Percentiles rank a stretch among this genome's conserved stretches.
Evolutionary conservation across 2,113 vertebrate genomes (phyloP).

Genomic region (Cavia aperea): DNA sequence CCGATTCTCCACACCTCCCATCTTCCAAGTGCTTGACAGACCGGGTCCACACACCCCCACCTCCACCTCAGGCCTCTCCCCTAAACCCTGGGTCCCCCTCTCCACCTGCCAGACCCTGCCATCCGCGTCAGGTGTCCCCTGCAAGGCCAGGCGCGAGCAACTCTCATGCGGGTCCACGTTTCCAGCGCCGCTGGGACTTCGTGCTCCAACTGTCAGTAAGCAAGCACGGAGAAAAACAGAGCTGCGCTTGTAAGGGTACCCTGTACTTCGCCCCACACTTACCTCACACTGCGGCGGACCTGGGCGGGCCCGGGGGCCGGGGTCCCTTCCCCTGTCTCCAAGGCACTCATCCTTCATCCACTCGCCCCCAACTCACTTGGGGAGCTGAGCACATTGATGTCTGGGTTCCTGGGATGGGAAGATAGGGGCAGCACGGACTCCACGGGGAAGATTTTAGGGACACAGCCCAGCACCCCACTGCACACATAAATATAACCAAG

Average conservation of each 20-base stretch:
- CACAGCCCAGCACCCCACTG: not conserved
- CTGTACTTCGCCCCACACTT: too few relatives aligned
- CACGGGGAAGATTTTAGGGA: not conserved
- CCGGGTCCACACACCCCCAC: too few relatives aligned
- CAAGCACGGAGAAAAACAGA: not conserved
- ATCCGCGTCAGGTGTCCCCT: too few relatives aligned
- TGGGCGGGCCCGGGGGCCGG: too few relatives aligned
- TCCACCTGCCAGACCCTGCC: not conserved
- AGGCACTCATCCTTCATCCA: too few relatives aligned
- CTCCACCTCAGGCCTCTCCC: too few relatives aligned
- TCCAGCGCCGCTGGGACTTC: not conserved
- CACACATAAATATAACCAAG: not conserved
- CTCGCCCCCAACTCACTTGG: too few relatives aligned
- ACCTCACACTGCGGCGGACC: too few relatives aligned
- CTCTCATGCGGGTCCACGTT: slow-evolving; percentile 29
- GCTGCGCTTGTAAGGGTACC: too few relatives aligned
- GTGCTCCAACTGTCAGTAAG: slow-evolving; percentile 21
- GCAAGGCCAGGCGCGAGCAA: not conserved
- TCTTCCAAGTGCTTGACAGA: not conserved
- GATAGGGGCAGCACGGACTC: too few relatives aligned
- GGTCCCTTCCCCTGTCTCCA: too few relatives aligned
- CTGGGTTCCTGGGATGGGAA: not conserved
- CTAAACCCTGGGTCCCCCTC: too few relatives aligned
- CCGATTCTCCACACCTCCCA: not conserved
- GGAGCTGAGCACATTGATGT: accelerated